Conservation (phyloP, 2,888 invertebrate species). For the Loripinus fragilis region DNA sequence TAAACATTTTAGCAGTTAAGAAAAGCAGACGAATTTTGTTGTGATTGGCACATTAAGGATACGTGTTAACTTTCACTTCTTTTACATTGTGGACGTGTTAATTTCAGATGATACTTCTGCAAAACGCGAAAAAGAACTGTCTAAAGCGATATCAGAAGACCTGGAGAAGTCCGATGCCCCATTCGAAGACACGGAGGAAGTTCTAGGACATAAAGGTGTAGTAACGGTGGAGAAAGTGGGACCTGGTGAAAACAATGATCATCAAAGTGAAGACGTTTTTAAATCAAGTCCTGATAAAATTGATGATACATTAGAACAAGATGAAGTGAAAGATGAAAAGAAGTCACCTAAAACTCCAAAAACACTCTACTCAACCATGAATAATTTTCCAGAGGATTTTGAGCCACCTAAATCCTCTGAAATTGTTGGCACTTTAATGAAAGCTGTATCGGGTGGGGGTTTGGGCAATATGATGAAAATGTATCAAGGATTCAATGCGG, state of each 20-base stretch:
- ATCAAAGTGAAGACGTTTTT: background rate
- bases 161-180: constrained; percentile 44
- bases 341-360: background rate
- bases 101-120: background rate
- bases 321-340: background rate
- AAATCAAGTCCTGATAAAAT: background rate
- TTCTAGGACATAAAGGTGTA: constrained; percentile 47
- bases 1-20: no score
- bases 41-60: no score
- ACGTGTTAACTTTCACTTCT: no score
- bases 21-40: no score
- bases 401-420: constrained; percentile 48
- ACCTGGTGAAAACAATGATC: background rate
- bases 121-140: constrained; percentile 12
- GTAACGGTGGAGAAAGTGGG: constrained; percentile 30
- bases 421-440: constrained; percentile 42
- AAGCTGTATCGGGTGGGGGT: constrained; percentile 10
- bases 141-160: constrained; percentile 36
- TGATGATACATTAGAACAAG: background rate
- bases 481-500: constrained; percentile 9
- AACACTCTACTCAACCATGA: constrained; percentile 44
- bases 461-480: constrained; percentile 33
- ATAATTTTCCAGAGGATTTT: constrained; percentile 40
- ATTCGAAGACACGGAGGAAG: constrained; percentile 44
- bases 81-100: no score